Percentiles rank a stretch among this genome's conserved stretches.
phyloP scores from a whole-genome alignment of 2,113 vertebrate species.

The Anoura caudifer region DNA sequence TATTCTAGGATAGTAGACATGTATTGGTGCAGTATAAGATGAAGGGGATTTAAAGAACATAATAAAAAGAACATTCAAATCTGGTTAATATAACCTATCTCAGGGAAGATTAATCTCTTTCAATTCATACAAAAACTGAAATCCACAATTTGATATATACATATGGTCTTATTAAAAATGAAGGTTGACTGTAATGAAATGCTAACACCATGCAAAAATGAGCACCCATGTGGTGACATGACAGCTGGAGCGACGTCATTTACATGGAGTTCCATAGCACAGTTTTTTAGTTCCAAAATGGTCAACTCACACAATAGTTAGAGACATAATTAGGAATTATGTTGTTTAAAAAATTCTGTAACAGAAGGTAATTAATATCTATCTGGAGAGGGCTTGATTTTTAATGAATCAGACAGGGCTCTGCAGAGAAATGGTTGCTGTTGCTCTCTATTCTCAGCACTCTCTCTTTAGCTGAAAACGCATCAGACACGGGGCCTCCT shows the following conservation, averaged over 20 bases:
- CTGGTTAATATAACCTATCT: constrained; percentile 52
- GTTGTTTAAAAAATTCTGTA: constrained; percentile 34
- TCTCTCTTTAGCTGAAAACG: constrained; percentile 29
- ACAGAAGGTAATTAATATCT: constrained; percentile 72
- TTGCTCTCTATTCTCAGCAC: neutral
- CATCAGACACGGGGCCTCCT: neutral
- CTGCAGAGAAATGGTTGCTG: neutral
- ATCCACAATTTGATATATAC: neutral
- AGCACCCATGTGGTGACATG: neutral
- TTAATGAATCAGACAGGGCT: constrained; percentile 51
- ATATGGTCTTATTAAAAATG: constrained; percentile 38
- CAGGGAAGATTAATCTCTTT: constrained; percentile 50
- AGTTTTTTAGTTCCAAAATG: constrained; percentile 22
- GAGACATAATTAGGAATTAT: constrained; percentile 62
- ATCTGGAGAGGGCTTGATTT: constrained; percentile 24
- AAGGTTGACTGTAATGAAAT: constrained; percentile 57
- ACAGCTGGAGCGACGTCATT: neutral
- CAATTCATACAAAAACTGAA: constrained; percentile 29
- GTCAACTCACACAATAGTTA: constrained; percentile 41
- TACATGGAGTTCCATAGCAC: neutral
- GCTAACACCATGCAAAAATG: neutral
- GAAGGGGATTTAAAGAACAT: constrained; percentile 52
- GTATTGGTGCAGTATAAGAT: neutral
- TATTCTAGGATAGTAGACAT: constrained; percentile 47
- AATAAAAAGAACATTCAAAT: constrained; percentile 59